phyloP scores from a whole-genome alignment of 2,888 invertebrate genomes.

The Dastarcus helophoroides region DNA sequence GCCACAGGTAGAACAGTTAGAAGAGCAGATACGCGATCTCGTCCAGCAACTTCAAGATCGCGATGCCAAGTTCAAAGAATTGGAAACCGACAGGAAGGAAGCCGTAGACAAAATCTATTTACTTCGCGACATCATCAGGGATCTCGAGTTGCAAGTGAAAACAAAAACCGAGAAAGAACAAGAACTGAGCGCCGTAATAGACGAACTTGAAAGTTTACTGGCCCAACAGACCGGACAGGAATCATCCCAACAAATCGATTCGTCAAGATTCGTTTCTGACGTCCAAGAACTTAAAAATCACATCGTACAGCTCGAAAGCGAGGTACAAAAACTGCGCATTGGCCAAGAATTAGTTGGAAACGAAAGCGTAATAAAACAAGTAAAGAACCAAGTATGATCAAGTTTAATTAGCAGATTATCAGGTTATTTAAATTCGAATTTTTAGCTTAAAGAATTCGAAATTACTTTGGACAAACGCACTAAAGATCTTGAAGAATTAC shows the following conservation, averaged over 20 bases:
- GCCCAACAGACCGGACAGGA: conserved; percentile 23
- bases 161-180: conserved; percentile 50
- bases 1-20: conserved; percentile 73
- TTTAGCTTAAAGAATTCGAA: conserved; percentile 53
- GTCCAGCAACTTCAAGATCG: conserved; percentile 49
- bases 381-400: conserved; percentile 35
- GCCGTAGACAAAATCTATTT: conserved; percentile 63
- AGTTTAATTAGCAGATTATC: conserved; percentile 1
- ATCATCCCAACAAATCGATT: conserved; percentile 29
- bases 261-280: conserved; percentile 34
- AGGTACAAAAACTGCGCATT: conserved; percentile 29
- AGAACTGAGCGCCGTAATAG: conserved; percentile 30
- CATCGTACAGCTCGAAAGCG: conserved; percentile 38
- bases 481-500: conserved; percentile 59
- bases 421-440: conserved; percentile 9
- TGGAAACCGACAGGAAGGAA: conserved; percentile 63
- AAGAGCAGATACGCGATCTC: conserved; percentile 62
- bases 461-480: conserved; percentile 56
- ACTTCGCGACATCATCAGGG: conserved; percentile 65
- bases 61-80: conserved; percentile 49
- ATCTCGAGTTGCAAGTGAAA: conserved; percentile 65
- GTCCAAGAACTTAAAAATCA: conserved; percentile 36
- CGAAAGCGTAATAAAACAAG: conserved; percentile 33
- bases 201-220: conserved; percentile 36
- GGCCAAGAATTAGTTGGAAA: conserved; percentile 32